Conservation (phyloP, 2,113 vertebrate species). For the Labeo catla region DNA sequence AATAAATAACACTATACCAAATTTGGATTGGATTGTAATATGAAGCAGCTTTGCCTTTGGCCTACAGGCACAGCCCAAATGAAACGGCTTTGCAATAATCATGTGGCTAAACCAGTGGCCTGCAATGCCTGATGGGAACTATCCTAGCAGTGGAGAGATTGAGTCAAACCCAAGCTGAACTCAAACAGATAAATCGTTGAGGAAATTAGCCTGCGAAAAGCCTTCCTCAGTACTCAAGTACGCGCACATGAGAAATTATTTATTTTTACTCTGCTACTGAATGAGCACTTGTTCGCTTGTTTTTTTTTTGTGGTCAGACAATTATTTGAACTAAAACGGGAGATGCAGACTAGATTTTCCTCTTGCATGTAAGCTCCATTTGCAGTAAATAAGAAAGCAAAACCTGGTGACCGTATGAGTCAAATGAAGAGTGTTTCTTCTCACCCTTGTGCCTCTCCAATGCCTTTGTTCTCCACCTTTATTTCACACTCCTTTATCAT, state of each 20-base stretch:
- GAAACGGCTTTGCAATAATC: constrained; percentile 40
- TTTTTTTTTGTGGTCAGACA: background rate
- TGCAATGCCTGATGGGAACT: constrained; percentile 46
- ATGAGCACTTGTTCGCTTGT: constrained; percentile 24
- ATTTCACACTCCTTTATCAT: constrained; percentile 99
- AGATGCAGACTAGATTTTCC: background rate
- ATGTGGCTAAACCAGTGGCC: constrained; percentile 33
- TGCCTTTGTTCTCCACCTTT: constrained; percentile 95
- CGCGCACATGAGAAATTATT: background rate
- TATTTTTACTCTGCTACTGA: constrained; percentile 9
- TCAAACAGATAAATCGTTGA: background rate
- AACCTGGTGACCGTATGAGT: background rate
- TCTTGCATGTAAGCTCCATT: background rate
- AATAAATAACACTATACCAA: background rate
- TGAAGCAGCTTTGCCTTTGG: constrained; percentile 7
- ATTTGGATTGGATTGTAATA: constrained; percentile 11
- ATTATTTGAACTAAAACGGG: background rate
- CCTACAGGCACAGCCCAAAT: constrained; percentile 4
- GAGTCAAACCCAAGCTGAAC: constrained; percentile 42
- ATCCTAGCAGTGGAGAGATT: constrained; percentile 4
- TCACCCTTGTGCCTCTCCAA: constrained; percentile 96
- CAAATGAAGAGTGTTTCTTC: constrained; percentile 35
- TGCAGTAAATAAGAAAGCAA: background rate
- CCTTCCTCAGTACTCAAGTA: background rate
- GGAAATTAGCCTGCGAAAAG: constrained; percentile 4